Evolutionary conservation across 2,888 invertebrate species (phyloP).

Genomic region (Linnaemya vulpina): DNA sequence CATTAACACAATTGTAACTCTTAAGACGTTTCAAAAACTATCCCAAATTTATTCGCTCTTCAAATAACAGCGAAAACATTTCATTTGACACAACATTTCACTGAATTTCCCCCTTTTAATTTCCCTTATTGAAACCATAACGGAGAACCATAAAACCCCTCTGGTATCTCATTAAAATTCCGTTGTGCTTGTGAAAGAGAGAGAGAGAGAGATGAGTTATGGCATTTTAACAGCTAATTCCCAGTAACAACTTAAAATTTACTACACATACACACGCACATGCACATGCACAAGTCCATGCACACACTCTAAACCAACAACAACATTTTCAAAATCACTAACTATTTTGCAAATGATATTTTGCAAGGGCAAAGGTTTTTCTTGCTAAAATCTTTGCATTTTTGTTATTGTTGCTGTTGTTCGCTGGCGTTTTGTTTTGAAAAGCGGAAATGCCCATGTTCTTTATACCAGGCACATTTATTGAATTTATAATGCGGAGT

Average conservation of each 20-base stretch:
- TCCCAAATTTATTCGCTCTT: too few relatives aligned
- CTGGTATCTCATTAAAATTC: slow-evolving; percentile 34
- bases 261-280: neutral
- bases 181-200: slow-evolving; percentile 17
- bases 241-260: neutral
- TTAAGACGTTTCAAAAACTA: too few relatives aligned
- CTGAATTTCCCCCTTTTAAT: neutral
- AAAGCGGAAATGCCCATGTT: slow-evolving; percentile 69
- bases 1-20: too few relatives aligned
- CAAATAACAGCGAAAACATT: too few relatives aligned
- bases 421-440: slow-evolving; percentile 27
- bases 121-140: neutral
- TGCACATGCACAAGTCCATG: too few relatives aligned
- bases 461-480: slow-evolving; percentile 58
- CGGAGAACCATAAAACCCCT: neutral
- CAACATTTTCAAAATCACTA: neutral
- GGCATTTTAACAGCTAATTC: slow-evolving; percentile 58
- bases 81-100: neutral
- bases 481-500: slow-evolving; percentile 69
- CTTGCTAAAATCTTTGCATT: slow-evolving; percentile 9
- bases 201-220: slow-evolving; percentile 50
- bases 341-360: slow-evolving; percentile 6
- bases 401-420: neutral
- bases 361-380: slow-evolving; percentile 68
- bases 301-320: neutral